Percentiles rank a stretch among this genome's conserved stretches.
These are phyloP conservation scores for Stenurella melanura DNA, from an alignment of 2,888 invertebrate species.

Conservation along the genomic window DNA sequence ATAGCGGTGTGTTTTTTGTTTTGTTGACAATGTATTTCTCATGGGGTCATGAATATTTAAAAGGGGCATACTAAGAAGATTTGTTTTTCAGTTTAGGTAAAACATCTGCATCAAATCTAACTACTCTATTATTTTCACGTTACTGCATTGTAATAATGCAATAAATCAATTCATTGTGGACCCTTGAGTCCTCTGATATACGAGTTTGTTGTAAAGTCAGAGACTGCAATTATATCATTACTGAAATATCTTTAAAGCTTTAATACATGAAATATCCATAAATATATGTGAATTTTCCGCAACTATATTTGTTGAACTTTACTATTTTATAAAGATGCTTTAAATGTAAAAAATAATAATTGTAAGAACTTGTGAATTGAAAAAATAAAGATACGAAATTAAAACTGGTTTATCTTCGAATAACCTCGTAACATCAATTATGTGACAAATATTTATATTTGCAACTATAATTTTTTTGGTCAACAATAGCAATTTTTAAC, in stretches of 20 bases:
- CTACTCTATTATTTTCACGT: too few relatives aligned
- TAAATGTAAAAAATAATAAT: constrained; percentile 27
- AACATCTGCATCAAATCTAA: too few relatives aligned
- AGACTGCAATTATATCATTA: constrained; percentile 12
- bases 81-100: too few relatives aligned
- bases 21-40: too few relatives aligned
- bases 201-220: not conserved
- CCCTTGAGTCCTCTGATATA: not conserved
- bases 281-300: constrained; percentile 1
- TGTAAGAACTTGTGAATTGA: constrained; percentile 9
- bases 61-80: too few relatives aligned
- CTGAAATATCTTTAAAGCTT: constrained; percentile 14
- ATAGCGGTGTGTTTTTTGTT: too few relatives aligned
- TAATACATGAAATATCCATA: not conserved
- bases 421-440: not conserved
- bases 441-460: not conserved
- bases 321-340: constrained; percentile 39
- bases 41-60: too few relatives aligned
- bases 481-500: too few relatives aligned
- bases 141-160: too few relatives aligned
- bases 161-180: too few relatives aligned
- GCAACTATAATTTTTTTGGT: too few relatives aligned
- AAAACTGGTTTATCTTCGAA: not conserved
- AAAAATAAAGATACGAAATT: not conserved
- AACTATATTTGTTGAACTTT: constrained; percentile 12